A percentile compares a stretch with the other conserved stretches of the same genome.
Evolutionary conservation across 2,113 vertebrate genomes (phyloP).

Genomic region (Scalopus aquaticus): DNA sequence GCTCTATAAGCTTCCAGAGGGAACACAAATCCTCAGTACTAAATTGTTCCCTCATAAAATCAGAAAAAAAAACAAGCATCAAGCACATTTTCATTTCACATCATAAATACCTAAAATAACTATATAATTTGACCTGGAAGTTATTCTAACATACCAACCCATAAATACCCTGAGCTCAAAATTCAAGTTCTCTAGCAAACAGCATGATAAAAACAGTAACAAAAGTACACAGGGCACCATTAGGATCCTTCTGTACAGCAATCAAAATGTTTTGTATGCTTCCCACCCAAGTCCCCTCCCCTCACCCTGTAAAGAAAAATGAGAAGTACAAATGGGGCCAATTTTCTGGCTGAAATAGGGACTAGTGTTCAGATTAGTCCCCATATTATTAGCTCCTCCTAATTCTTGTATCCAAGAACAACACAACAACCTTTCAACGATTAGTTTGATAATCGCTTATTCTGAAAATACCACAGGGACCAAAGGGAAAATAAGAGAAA

Average conservation of each 20-base stretch:
- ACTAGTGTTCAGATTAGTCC: neutral
- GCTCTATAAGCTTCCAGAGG: neutral
- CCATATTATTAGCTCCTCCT: neutral
- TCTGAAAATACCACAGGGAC: conserved; percentile 39
- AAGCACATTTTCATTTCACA: conserved; percentile 33
- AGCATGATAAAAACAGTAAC: conserved; percentile 40
- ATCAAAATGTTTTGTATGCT: neutral
- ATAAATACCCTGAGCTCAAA: conserved; percentile 23
- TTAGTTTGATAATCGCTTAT: conserved; percentile 9
- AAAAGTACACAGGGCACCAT: neutral
- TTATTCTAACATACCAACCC: neutral
- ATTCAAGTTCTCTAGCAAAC: neutral
- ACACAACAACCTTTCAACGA: conserved; percentile 4
- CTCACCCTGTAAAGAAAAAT: neutral
- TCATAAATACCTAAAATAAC: conserved; percentile 25
- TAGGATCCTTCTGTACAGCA: neutral
- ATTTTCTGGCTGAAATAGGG: neutral
- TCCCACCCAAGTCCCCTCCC: neutral
- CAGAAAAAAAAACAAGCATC: conserved; percentile 12
- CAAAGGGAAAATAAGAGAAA: neutral
- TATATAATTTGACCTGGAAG: conserved; percentile 20
- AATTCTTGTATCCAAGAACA: conserved; percentile 51
- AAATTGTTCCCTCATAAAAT: conserved; percentile 37
- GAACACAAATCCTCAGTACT: conserved; percentile 29
- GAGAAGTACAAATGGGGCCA: neutral